A percentile compares a stretch with the other conserved stretches of the same genome.
Conservation (phyloP, 2,888 invertebrate species). For the Dermolepida albohirtum region DNA sequence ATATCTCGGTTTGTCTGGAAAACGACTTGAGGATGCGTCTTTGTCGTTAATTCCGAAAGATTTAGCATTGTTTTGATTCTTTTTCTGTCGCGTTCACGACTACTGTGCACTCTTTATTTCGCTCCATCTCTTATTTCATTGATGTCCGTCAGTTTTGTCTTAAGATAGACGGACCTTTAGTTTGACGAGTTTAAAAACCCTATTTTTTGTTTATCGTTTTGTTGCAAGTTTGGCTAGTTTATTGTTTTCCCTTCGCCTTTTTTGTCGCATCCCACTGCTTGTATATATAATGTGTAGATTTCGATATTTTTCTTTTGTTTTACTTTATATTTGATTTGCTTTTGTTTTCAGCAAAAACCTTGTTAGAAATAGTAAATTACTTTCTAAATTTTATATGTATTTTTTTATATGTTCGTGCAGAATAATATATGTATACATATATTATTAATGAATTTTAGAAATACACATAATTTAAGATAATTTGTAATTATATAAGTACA, state of each 20-base stretch:
- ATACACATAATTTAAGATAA: too few relatives aligned
- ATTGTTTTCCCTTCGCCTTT: conserved; percentile 28
- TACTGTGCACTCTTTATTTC: conserved; percentile 10
- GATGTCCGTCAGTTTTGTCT: conserved; percentile 63
- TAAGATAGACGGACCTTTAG: conserved; percentile 60
- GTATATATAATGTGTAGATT: neutral
- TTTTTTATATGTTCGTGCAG: too few relatives aligned
- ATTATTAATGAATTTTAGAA: too few relatives aligned
- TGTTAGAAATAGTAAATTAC: too few relatives aligned
- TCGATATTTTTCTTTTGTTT: conserved; percentile 5
- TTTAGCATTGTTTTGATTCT: conserved; percentile 31
- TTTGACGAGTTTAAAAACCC: conserved; percentile 57
- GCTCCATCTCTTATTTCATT: conserved; percentile 50
- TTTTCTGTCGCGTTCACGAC: conserved; percentile 34
- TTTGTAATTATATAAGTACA: too few relatives aligned
- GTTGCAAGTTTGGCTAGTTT: conserved; percentile 18
- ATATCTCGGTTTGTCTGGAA: conserved; percentile 32
- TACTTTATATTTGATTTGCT: neutral
- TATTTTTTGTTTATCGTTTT: conserved; percentile 13
- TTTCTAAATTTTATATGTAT: too few relatives aligned
- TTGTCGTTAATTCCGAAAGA: conserved; percentile 38
- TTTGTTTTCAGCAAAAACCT: too few relatives aligned
- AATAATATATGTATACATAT: too few relatives aligned
- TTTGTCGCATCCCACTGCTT: conserved; percentile 3
- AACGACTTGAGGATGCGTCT: conserved; percentile 31